Conservation (phyloP, 2,113 vertebrate genomes). For the Neomonachus schauinslandi region DNA sequence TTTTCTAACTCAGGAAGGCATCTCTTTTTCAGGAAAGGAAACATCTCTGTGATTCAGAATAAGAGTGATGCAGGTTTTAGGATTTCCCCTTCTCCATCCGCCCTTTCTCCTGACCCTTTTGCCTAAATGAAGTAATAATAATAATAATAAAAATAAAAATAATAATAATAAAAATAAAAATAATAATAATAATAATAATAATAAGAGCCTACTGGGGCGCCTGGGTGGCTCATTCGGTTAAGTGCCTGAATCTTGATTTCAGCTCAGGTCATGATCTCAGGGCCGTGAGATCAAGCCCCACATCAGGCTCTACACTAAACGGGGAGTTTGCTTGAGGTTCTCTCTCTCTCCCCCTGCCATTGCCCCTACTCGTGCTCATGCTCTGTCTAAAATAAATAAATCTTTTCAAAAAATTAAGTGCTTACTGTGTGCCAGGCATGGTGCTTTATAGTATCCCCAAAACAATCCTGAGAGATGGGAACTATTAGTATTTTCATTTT, state of each 20-base stretch:
- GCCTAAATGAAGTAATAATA: background rate
- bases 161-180: too few relatives aligned
- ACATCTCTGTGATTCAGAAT: background rate
- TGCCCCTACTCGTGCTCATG: background rate
- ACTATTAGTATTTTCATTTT: background rate
- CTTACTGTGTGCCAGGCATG: background rate
- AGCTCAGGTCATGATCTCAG: background rate
- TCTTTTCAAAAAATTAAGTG: background rate
- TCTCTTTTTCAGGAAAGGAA: conserved; percentile 22
- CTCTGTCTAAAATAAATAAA: background rate
- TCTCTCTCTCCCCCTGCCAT: background rate
- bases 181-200: background rate
- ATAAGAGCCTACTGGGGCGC: background rate
- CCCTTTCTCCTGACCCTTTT: background rate
- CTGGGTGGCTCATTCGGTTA: background rate
- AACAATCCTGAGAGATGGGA: background rate
- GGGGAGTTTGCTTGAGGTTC: background rate
- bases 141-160: background rate
- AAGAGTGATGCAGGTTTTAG: background rate
- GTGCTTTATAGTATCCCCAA: background rate
- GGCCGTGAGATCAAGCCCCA: background rate
- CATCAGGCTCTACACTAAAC: background rate
- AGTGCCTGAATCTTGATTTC: background rate
- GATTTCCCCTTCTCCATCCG: background rate
- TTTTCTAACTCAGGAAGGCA: background rate